phyloP scores from a whole-genome alignment of 2,888 invertebrate species.

The Melieria omissa region DNA sequence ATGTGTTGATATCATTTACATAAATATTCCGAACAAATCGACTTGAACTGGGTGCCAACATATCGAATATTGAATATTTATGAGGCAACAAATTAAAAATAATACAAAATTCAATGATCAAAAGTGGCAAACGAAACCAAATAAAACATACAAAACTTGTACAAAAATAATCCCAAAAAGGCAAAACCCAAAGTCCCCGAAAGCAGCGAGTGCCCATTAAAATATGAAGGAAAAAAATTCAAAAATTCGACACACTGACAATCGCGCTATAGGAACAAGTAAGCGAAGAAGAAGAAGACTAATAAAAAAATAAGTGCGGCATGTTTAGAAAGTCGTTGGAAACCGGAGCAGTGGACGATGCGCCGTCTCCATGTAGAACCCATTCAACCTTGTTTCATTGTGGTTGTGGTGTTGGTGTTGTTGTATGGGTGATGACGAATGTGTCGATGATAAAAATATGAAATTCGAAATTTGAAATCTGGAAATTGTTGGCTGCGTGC shows the following conservation, averaged over 20 bases:
- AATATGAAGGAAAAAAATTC: neutral
- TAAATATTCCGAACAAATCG: slow-evolving; percentile 44
- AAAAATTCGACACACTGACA: no score
- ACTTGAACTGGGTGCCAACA: slow-evolving; percentile 33
- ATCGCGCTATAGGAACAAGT: no score
- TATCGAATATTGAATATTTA: slow-evolving; percentile 49
- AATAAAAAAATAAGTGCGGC: neutral
- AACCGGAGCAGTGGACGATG: neutral
- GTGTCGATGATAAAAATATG: neutral
- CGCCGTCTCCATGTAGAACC: no score
- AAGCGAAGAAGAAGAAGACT: neutral
- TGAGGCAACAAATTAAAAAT: slow-evolving; percentile 48
- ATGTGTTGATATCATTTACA: slow-evolving; percentile 54
- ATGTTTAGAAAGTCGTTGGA: neutral
- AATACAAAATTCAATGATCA: slow-evolving; percentile 45
- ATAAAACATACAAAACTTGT: no score
- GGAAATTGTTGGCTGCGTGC: no score
- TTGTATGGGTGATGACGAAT: neutral
- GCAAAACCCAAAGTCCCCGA: neutral
- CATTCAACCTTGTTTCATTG: no score
- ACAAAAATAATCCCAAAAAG: no score
- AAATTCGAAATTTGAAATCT: neutral
- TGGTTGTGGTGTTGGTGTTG: no score
- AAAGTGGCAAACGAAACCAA: no score
- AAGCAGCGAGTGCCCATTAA: neutral